Percentiles rank a stretch among this genome's conserved stretches.
Evolutionary conservation across 2,113 vertebrate species (phyloP).

Genomic region (Lutjanus erythropterus): DNA sequence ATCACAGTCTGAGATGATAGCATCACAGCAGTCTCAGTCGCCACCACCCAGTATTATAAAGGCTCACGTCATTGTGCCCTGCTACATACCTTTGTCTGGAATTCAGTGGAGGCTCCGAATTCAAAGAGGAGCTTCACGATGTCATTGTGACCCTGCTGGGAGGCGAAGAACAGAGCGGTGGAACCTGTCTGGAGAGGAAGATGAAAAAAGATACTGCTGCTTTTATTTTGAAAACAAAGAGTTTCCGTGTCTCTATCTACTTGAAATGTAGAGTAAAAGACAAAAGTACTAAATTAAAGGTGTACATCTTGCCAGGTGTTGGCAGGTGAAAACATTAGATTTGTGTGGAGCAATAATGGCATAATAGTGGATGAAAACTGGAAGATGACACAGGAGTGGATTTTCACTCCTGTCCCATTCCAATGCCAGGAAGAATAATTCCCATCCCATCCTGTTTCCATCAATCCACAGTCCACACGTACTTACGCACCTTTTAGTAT

Average conservation of each 20-base stretch:
- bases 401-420: too few relatives aligned
- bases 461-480: too few relatives aligned
- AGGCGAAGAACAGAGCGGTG: conserved; percentile 95
- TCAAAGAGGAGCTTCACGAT: conserved; percentile 95
- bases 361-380: too few relatives aligned
- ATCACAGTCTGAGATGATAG: conserved; percentile 13
- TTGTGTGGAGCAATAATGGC: too few relatives aligned
- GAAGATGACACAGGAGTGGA: too few relatives aligned
- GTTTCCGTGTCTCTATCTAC: not conserved
- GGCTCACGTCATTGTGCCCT: not conserved
- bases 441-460: too few relatives aligned
- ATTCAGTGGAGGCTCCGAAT: conserved; percentile 97
- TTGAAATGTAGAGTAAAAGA: not conserved
- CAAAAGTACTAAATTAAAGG: not conserved
- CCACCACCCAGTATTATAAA: conserved; percentile 22
- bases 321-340: too few relatives aligned
- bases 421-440: too few relatives aligned
- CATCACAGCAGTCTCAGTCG: conserved; percentile 1
- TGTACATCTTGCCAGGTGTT: too few relatives aligned
- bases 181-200: conserved; percentile 90
- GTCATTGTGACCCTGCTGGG: conserved; percentile 94
- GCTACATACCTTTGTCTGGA: conserved; percentile 90
- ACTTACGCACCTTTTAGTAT: too few relatives aligned
- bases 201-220: conserved; percentile 1
- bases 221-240: not conserved